Conservation (phyloP, 1,140 invertebrate genomes). For the Drosophila tropicalis region DNA sequence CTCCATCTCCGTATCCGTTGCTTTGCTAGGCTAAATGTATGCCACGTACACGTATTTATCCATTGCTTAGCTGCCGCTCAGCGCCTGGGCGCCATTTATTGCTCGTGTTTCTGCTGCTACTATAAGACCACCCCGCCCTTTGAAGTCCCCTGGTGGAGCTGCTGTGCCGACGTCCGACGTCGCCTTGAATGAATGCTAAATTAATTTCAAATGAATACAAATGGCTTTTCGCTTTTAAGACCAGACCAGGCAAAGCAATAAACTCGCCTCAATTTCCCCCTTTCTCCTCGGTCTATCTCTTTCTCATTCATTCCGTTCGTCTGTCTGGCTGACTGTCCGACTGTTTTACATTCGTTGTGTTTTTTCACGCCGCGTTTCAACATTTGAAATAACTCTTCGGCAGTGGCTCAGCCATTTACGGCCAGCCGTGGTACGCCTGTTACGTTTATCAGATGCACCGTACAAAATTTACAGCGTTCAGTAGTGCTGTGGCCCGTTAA, state of each 20-base stretch:
- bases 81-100: conserved; percentile 65
- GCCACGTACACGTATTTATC: conserved; percentile 81
- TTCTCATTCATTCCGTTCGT: conserved; percentile 19
- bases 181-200: conserved; percentile 80
- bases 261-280: conserved; percentile 32
- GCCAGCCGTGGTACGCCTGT: conserved; percentile 25
- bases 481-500: conserved; percentile 61
- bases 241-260: conserved; percentile 53
- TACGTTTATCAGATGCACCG: conserved; percentile 76
- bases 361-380: conserved; percentile 52
- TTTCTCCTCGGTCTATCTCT: background rate
- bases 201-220: conserved; percentile 82
- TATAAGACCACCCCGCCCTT: background rate
- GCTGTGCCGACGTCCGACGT: conserved; percentile 20
- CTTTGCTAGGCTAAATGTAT: conserved; percentile 58
- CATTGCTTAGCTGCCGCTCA: conserved; percentile 72
- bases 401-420: conserved; percentile 47
- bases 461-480: conserved; percentile 71
- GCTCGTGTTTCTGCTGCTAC: conserved; percentile 22
- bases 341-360: conserved; percentile 70
- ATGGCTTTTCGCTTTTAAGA: conserved; percentile 81
- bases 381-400: conserved; percentile 72
- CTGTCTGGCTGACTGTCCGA: conserved; percentile 39
- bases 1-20: conserved; percentile 6
- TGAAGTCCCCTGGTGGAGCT: background rate